Base-by-base conservation (phyloP, 2,797 vertebrate genomes). In the Argentina silus region DNA sequence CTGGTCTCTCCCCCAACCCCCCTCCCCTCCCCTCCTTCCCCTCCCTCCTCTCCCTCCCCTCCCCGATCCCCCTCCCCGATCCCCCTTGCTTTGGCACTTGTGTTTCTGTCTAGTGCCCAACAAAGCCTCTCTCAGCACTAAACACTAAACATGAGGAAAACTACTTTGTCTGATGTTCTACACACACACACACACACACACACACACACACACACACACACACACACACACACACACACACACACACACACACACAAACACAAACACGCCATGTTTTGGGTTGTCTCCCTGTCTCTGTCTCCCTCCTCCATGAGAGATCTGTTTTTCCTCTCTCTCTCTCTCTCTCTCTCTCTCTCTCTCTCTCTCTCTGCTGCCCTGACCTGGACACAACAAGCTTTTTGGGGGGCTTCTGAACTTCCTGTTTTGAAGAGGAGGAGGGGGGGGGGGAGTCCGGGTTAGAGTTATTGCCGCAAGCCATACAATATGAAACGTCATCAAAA, bases 401-500 rank as follows among this genome's bases (percentile, higher is more conserved):
- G 53, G 15, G 53, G 17, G 6, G 15, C 7, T 27, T 21, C n/a
- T 47, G n/a, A 23, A 64, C 86, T 89, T 89, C 85, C 88, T 90
- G 87, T 88, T 85, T 81, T 84, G 66, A 76, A 78, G 63, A 63
- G 56, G 70, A 17, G 21, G 6, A n/a, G 48, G 48, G 14, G 47
- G 48, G 45, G 5, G 47, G 47, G 47, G 47, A 12, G 47, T n/a
- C n/a, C n/a, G 47, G 10, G 9, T 69, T 8, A 19, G 19, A n/a
- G 62, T 0, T 12, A 21, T 59, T 59, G 19, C 8, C 48, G 12
- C 48, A 7, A n/a, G 53, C 53, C 8, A 2, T 11, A 59, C 21
- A 10, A 42, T 23, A 42, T 42, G 12, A 42, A 42, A 61, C 11
- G 14, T 36, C 59, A 42, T 61, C 6, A 23, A 61, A 10, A 11